Conservation (phyloP, 2,888 invertebrate genomes). For the Strigamia transsilvanica region DNA sequence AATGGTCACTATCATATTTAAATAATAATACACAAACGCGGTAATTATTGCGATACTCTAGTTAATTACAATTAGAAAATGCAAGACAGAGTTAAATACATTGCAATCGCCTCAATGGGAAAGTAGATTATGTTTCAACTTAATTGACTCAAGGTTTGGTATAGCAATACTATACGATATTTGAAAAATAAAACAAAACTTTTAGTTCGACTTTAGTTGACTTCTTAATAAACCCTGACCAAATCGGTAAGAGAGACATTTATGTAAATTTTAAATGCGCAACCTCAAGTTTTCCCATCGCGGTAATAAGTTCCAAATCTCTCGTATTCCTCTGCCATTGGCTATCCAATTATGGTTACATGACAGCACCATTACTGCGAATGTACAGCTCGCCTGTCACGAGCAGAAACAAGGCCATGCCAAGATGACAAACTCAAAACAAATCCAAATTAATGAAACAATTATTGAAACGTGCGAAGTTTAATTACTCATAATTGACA, state of each 20-base stretch:
- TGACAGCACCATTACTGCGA: slow-evolving; percentile 45
- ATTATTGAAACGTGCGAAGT: slow-evolving; percentile 49
- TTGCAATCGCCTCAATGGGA: slow-evolving; percentile 8
- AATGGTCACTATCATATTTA: slow-evolving; percentile 41
- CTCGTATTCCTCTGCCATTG: slow-evolving; percentile 44
- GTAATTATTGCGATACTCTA: slow-evolving; percentile 27
- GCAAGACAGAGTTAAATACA: slow-evolving; percentile 9
- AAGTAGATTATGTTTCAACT: neutral
- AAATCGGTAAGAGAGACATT: slow-evolving; percentile 26
- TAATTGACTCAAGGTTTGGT: neutral
- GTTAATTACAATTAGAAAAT: slow-evolving; percentile 42
- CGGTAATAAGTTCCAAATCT: slow-evolving; percentile 49
- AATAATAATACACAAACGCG: slow-evolving; percentile 45
- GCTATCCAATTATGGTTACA: slow-evolving; percentile 47
- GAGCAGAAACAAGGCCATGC: slow-evolving; percentile 44
- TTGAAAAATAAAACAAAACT: neutral
- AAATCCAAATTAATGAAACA: slow-evolving; percentile 49
- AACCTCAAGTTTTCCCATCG: slow-evolving; percentile 46
- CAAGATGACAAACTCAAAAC: slow-evolving; percentile 48
- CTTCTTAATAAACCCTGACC: neutral
- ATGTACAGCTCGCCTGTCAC: slow-evolving; percentile 32
- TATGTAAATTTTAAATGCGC: slow-evolving; percentile 42
- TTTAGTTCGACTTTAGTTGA: neutral
- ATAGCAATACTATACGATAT: neutral
- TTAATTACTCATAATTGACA: slow-evolving; percentile 49